phyloP scores from a whole-genome alignment of 2,113 vertebrate genomes.

The Ciconia maguari region DNA sequence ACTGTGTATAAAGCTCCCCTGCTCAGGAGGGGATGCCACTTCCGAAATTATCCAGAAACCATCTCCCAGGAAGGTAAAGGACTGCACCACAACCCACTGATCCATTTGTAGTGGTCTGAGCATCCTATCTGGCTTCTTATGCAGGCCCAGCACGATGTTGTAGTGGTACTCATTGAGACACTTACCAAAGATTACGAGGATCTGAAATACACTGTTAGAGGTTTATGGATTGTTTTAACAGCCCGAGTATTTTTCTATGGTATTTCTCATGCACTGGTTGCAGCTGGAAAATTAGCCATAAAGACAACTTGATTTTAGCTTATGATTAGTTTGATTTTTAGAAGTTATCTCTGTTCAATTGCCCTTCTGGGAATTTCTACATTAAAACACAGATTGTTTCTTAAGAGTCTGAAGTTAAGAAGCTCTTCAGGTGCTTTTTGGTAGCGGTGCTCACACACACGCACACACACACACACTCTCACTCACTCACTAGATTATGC shows the following conservation, averaged over 20 bases:
- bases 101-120: background rate
- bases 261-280: background rate
- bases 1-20: too few relatives aligned
- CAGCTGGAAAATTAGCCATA: background rate
- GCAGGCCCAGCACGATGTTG: background rate
- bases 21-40: background rate
- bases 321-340: background rate
- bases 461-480: fast-evolving
- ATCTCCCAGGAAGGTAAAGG: background rate
- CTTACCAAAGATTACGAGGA: background rate
- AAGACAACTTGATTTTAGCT: background rate
- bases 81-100: background rate
- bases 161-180: background rate
- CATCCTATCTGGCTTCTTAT: background rate
- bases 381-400: background rate
- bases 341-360: background rate
- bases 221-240: conserved; percentile 1
- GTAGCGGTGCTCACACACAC: background rate
- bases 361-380: background rate
- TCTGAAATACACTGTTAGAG: background rate
- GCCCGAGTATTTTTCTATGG: background rate
- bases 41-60: background rate
- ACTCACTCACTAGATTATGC: background rate
- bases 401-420: background rate
- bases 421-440: background rate